A percentile compares a stretch with the other conserved stretches of the same genome.
Conservation (phyloP, 2,797 vertebrate genomes). For the Microctenopoma steveboyesi region DNA sequence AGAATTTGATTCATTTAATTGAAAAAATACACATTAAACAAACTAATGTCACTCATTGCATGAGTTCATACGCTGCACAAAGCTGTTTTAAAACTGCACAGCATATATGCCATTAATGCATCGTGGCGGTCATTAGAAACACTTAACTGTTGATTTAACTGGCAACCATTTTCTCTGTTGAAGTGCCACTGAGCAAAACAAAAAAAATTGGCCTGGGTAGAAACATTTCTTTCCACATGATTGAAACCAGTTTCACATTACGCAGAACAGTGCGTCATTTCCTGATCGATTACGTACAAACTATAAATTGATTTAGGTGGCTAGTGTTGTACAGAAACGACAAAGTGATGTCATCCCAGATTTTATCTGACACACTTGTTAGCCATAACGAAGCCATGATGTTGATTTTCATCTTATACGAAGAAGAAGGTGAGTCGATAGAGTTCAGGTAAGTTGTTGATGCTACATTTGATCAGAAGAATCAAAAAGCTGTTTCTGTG, state of each 20-base stretch:
- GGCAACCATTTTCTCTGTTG: not conserved
- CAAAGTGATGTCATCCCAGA: slow-evolving; percentile 10
- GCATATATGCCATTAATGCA: not conserved
- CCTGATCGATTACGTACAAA: not conserved
- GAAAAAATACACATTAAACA: no score
- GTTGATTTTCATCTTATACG: not conserved
- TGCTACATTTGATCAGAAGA: not conserved
- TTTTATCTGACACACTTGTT: slow-evolving; percentile 3
- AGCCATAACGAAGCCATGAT: not conserved
- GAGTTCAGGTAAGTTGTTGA: not conserved
- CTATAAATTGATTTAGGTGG: not conserved
- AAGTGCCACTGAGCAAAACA: not conserved
- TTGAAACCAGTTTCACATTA: slow-evolving; percentile 33
- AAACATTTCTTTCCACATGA: not conserved
- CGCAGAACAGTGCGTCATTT: slow-evolving; percentile 21
- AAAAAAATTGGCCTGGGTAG: not conserved
- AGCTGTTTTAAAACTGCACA: not conserved
- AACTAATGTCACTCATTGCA: no score
- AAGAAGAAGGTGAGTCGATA: not conserved
- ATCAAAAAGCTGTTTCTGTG: not conserved
- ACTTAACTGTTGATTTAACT: not conserved
- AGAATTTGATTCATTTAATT: no score
- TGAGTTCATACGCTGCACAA: no score
- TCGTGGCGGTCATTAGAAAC: not conserved
- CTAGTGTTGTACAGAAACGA: not conserved